These are phyloP conservation scores for Eristalinus aeneus DNA, from an alignment of 2,888 invertebrate species.

Conservation along the genomic window DNA sequence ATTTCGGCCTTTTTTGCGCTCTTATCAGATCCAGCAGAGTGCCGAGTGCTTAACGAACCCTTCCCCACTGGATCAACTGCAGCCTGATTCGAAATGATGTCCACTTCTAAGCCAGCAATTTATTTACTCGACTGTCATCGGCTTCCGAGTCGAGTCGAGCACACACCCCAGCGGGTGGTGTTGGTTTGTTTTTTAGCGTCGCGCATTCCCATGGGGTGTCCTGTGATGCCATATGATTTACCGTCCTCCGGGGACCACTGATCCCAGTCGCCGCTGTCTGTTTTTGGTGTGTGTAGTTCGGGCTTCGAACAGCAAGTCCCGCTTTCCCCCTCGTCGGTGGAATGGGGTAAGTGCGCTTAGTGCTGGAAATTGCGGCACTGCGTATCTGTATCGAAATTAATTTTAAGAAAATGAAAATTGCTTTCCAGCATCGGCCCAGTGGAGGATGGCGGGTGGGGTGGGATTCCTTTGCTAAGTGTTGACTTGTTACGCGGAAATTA, in stretches of 20 bases:
- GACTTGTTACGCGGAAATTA: conserved; percentile 60
- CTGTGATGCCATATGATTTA: conserved; percentile 67
- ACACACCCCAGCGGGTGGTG: conserved; percentile 34
- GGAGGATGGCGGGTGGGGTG: neutral
- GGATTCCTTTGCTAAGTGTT: conserved; percentile 40
- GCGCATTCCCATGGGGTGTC: conserved; percentile 46
- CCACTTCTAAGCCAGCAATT: conserved; percentile 70
- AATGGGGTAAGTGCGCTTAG: conserved; percentile 63
- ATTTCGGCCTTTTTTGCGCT: conserved; percentile 10
- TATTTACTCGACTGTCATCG: conserved; percentile 66
- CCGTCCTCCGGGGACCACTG: conserved; percentile 46
- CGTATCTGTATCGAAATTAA: conserved; percentile 64
- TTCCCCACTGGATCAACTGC: conserved; percentile 3
- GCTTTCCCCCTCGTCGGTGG: conserved; percentile 3
- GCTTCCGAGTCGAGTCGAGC: conserved; percentile 36
- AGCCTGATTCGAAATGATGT: conserved; percentile 53
- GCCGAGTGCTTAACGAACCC: conserved; percentile 19
- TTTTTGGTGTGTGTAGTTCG: neutral
- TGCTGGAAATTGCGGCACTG: conserved; percentile 44
- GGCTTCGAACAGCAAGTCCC: neutral
- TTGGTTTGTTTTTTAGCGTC: conserved; percentile 8
- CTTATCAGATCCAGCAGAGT: conserved; percentile 46
- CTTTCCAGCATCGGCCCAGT: conserved; percentile 6
- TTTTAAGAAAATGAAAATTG: conserved; percentile 68
- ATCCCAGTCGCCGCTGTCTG: neutral